Conservation (phyloP, 1,140 invertebrate genomes). For the Lordiphosa collinella region DNA sequence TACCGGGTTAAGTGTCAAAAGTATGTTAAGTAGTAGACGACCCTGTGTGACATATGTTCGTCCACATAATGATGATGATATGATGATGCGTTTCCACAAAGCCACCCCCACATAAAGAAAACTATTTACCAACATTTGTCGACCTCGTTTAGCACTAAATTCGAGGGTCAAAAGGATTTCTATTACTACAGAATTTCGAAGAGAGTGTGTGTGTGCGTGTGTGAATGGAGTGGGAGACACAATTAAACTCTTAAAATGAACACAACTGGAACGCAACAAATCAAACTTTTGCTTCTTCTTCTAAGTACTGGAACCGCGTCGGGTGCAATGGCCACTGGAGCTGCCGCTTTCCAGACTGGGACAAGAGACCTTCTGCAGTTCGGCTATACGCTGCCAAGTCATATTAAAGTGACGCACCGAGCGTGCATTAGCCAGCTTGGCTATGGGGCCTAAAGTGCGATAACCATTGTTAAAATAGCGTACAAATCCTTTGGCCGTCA, state of each 20-base stretch:
- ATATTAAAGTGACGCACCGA: constrained; percentile 60
- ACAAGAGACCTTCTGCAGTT: constrained; percentile 58
- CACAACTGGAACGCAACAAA: constrained; percentile 8
- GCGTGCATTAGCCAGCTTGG: constrained; percentile 66
- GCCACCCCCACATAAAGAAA: constrained; percentile 18
- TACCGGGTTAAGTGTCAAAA: constrained; percentile 67
- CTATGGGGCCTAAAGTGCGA: constrained; percentile 72
- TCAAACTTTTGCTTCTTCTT: background rate
- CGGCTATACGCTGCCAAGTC: constrained; percentile 67
- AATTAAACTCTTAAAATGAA: constrained; percentile 10
- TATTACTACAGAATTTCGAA: constrained; percentile 18
- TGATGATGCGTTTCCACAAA: constrained; percentile 17
- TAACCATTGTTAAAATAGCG: constrained; percentile 66
- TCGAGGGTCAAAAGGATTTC: constrained; percentile 6
- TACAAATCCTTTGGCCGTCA: constrained; percentile 62
- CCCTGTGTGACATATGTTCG: constrained; percentile 42
- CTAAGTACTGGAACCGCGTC: constrained; percentile 38
- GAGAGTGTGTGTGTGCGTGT: background rate
- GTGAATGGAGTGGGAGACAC: background rate
- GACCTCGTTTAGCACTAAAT: constrained; percentile 14
- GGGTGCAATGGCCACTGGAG: constrained; percentile 21
- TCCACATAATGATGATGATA: constrained; percentile 53
- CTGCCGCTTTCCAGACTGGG: constrained; percentile 32
- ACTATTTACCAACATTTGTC: constrained; percentile 21
- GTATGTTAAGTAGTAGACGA: constrained; percentile 32